A percentile compares a stretch with the other conserved stretches of the same genome.
Conservation (phyloP, 2,113 vertebrate genomes). For the Ranitomeya imitator region DNA sequence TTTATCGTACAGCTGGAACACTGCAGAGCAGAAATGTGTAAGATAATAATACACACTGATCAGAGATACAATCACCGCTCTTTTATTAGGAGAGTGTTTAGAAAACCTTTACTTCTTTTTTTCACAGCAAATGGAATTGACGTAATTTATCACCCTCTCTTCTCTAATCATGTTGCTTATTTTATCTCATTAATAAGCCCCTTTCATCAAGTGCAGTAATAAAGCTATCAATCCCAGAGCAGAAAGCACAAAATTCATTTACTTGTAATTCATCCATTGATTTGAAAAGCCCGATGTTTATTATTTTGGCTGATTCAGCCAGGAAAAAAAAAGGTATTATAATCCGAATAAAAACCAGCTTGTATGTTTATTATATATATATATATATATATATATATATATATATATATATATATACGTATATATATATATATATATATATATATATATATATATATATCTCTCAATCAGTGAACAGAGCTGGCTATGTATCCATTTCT, state of each 20-base stretch:
- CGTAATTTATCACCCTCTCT: slow-evolving; percentile 30
- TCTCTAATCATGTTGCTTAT: slow-evolving; percentile 42
- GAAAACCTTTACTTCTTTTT: slow-evolving; percentile 13
- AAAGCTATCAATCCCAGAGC: slow-evolving; percentile 37
- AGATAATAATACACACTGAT: neutral
- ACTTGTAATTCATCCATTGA: neutral
- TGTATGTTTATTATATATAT: too few relatives aligned
- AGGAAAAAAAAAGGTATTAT: neutral
- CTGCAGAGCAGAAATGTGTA: neutral
- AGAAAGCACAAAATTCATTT: slow-evolving; percentile 7
- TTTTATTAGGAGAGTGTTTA: neutral
- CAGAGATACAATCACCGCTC: neutral
- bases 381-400: too few relatives aligned
- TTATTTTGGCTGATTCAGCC: neutral
- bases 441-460: too few relatives aligned
- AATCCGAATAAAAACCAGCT: neutral
- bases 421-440: too few relatives aligned
- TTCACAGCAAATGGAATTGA: slow-evolving; percentile 61
- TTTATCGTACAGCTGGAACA: neutral
- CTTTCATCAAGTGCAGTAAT: slow-evolving; percentile 43
- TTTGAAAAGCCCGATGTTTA: slow-evolving; percentile 23
- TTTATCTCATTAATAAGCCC: slow-evolving; percentile 54
- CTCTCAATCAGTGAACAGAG: too few relatives aligned
- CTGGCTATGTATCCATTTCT: too few relatives aligned
- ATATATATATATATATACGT: too few relatives aligned